Conservation (phyloP, 2,113 vertebrate genomes). For the Microcebus jonahi region DNA sequence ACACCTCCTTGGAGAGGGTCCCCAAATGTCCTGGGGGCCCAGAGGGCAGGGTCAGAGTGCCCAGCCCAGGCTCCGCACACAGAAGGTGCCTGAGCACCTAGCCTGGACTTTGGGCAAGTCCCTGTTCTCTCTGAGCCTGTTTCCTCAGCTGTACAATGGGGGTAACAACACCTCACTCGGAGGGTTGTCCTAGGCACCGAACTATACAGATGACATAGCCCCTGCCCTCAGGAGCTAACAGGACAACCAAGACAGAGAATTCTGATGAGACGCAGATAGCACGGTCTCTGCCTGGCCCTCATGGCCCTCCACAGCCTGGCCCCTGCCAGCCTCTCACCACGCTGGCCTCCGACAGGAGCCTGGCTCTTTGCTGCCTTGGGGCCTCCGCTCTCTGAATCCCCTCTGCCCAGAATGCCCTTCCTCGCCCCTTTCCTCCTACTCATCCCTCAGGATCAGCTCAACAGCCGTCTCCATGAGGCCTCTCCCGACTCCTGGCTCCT, state of each 20-base stretch:
- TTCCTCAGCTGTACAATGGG: background rate
- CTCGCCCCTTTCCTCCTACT: background rate
- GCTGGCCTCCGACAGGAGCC: background rate
- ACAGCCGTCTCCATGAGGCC: slow-evolving; percentile 9
- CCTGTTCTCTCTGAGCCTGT: background rate
- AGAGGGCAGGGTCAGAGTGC: background rate
- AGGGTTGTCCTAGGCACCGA: background rate
- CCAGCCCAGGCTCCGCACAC: background rate
- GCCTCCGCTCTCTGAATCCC: background rate
- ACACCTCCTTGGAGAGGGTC: background rate
- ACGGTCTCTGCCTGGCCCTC: background rate
- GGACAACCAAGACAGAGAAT: background rate
- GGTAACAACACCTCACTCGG: background rate
- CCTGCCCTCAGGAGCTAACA: background rate
- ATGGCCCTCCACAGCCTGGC: background rate
- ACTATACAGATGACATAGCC: background rate
- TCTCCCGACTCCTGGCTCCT: background rate
- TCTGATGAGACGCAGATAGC: background rate
- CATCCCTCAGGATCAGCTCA: background rate
- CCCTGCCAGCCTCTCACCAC: background rate
- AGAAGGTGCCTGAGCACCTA: background rate
- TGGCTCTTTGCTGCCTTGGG: background rate
- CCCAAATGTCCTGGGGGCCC: too few relatives aligned
- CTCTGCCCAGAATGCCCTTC: background rate
- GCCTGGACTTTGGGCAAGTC: background rate